Evolutionary conservation across 2,888 invertebrate genomes (phyloP).

Genomic region (Pristionchus maxplancki): DNA sequence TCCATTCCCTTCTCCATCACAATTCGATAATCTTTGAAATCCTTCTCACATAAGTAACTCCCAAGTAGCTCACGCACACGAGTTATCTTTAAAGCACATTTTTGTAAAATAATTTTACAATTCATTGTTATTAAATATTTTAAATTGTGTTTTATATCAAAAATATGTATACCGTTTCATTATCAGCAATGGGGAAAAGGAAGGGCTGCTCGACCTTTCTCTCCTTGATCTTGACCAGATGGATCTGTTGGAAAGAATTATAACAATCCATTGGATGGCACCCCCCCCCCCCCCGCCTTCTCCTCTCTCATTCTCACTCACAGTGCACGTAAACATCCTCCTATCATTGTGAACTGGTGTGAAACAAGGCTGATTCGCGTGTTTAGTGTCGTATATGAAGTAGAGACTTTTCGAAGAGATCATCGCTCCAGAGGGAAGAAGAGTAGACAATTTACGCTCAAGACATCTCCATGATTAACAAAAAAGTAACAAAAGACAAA

Average conservation of each 20-base stretch:
- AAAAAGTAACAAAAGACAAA: not conserved
- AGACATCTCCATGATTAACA: not conserved
- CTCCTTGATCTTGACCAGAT: constrained; percentile 59
- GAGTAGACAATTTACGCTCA: not conserved
- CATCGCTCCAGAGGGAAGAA: not conserved
- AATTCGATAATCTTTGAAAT: constrained; percentile 36
- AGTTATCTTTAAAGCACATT: not conserved
- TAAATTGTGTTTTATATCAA: not conserved
- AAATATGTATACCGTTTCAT: constrained; percentile 51
- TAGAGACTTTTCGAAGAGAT: not conserved
- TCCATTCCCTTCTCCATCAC: constrained; percentile 6
- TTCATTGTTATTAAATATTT: no score
- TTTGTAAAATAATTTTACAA: not conserved
- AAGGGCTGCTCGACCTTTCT: constrained; percentile 56
- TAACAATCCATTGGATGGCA: not conserved
- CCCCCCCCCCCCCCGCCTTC: no score
- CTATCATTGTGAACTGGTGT: not conserved
- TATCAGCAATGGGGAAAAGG: constrained; percentile 51
- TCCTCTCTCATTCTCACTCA: not conserved
- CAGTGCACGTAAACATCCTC: not conserved
- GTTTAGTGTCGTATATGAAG: constrained; percentile 44
- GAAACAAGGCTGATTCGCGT: constrained; percentile 28
- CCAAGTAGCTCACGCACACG: constrained; percentile 28
- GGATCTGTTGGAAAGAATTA: not conserved
- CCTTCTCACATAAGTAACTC: constrained; percentile 35